Conservation (phyloP, 2,113 vertebrate genomes). For the Merops nubicus region DNA sequence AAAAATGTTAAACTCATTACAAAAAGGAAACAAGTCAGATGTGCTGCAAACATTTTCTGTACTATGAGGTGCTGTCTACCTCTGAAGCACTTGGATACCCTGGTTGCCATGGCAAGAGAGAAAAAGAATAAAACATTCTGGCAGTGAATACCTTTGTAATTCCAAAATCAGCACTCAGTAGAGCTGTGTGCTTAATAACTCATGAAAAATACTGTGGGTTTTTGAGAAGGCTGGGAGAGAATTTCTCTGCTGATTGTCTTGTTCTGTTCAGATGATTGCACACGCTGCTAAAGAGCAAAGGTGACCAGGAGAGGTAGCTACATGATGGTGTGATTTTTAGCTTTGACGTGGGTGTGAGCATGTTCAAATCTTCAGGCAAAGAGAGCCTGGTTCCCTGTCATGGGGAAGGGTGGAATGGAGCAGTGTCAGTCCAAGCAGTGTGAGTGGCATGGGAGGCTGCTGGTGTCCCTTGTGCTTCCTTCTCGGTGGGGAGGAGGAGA, state of each 20-base stretch:
- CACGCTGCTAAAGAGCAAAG: background rate
- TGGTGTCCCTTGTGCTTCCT: background rate
- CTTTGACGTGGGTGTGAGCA: background rate
- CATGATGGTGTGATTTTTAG: background rate
- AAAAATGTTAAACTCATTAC: background rate
- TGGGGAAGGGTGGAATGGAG: background rate
- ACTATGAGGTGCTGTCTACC: background rate
- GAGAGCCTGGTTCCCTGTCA: background rate
- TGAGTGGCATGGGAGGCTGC: background rate
- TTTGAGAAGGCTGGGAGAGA: background rate
- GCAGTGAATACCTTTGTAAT: slow-evolving; percentile 22
- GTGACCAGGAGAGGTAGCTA: background rate
- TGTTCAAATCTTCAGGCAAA: background rate
- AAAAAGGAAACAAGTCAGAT: background rate
- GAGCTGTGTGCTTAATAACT: slow-evolving; percentile 51
- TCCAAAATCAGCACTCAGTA: slow-evolving; percentile 43
- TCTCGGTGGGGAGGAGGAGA: background rate
- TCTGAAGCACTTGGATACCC: slow-evolving; percentile 1
- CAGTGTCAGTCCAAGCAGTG: rapidly evolving
- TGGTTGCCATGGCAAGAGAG: slow-evolving; percentile 64
- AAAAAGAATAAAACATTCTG: slow-evolving; percentile 53
- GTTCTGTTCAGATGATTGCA: background rate
- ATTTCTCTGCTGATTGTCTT: background rate
- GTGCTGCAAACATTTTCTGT: background rate
- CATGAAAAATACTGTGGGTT: background rate